Percentiles rank a stretch among this genome's conserved stretches.
These are phyloP conservation scores for Dascyllus trimaculatus DNA, from an alignment of 2,113 vertebrate species.

Conservation along the genomic window DNA sequence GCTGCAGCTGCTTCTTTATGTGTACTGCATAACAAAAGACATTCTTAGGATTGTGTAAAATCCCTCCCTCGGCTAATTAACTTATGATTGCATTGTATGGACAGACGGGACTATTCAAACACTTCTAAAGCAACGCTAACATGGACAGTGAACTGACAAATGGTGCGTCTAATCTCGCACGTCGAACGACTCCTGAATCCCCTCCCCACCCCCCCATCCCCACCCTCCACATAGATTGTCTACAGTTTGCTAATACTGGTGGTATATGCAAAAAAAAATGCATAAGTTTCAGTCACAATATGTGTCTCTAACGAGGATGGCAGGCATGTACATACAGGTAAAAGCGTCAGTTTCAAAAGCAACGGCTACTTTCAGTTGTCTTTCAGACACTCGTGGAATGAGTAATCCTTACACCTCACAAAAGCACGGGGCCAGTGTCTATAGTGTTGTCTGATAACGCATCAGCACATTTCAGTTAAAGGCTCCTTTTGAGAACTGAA, in stretches of 20 bases:
- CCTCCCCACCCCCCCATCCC: no score
- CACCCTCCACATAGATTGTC: slow-evolving; percentile 76
- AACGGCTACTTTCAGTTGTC: slow-evolving; percentile 86
- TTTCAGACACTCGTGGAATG: slow-evolving; percentile 77
- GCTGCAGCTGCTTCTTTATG: slow-evolving; percentile 17
- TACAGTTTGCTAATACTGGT: slow-evolving; percentile 78
- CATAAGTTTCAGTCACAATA: slow-evolving; percentile 72
- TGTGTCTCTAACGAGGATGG: slow-evolving; percentile 55
- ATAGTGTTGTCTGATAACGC: slow-evolving; percentile 74
- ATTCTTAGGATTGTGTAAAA: slow-evolving; percentile 45
- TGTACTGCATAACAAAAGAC: slow-evolving; percentile 27
- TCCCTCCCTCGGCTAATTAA: slow-evolving; percentile 30
- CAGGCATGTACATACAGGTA: slow-evolving; percentile 63
- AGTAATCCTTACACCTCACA: slow-evolving; percentile 69
- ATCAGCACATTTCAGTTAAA: slow-evolving; percentile 69
- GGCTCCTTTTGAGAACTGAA: slow-evolving; percentile 45
- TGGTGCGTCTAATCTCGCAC: slow-evolving; percentile 58
- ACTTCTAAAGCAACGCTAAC: slow-evolving; percentile 55
- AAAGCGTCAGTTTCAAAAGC: slow-evolving; percentile 78
- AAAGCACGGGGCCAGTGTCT: slow-evolving; percentile 62
- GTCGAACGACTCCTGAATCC: slow-evolving; percentile 56
- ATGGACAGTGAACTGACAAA: slow-evolving; percentile 66
- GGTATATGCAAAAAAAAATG: slow-evolving; percentile 76
- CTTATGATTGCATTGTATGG: slow-evolving; percentile 44
- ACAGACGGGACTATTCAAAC: slow-evolving; percentile 34